These are phyloP conservation scores for Astur gentilis DNA, from an alignment of 2,113 vertebrate genomes.

Conservation along the genomic window DNA sequence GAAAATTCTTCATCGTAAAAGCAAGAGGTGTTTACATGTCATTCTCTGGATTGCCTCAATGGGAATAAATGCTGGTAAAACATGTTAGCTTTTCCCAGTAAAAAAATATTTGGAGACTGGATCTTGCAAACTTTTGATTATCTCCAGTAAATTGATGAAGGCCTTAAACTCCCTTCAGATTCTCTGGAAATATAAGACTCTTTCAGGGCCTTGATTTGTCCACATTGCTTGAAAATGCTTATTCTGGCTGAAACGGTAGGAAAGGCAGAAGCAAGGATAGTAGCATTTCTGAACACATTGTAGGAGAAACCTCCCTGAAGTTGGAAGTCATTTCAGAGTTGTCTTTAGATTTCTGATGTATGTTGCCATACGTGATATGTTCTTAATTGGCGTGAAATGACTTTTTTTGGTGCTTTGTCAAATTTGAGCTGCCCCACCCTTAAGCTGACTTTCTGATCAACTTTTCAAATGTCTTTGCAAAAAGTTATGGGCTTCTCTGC, in stretches of 20 bases:
- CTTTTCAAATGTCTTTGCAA: background rate
- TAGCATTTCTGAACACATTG: background rate
- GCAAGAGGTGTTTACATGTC: background rate
- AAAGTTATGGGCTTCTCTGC: background rate
- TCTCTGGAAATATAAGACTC: background rate
- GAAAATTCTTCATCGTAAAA: background rate
- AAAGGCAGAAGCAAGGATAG: background rate
- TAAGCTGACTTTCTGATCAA: background rate
- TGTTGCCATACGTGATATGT: background rate
- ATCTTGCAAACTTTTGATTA: background rate
- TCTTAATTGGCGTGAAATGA: background rate
- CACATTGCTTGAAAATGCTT: background rate
- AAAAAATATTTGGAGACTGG: background rate
- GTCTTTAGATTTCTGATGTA: background rate
- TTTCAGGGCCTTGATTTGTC: background rate
- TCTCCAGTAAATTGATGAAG: background rate
- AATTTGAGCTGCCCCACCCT: background rate
- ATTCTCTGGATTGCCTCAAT: background rate
- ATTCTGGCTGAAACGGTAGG: background rate
- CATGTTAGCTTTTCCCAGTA: background rate
- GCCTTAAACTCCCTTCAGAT: background rate
- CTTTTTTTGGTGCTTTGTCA: background rate
- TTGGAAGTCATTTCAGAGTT: background rate
- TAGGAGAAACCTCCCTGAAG: background rate
- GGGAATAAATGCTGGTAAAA: background rate